A percentile compares a stretch with the other conserved stretches of the same genome.
These are phyloP conservation scores for Malurus elegans DNA, from an alignment of 2,113 vertebrate genomes.

Conservation along the genomic window DNA sequence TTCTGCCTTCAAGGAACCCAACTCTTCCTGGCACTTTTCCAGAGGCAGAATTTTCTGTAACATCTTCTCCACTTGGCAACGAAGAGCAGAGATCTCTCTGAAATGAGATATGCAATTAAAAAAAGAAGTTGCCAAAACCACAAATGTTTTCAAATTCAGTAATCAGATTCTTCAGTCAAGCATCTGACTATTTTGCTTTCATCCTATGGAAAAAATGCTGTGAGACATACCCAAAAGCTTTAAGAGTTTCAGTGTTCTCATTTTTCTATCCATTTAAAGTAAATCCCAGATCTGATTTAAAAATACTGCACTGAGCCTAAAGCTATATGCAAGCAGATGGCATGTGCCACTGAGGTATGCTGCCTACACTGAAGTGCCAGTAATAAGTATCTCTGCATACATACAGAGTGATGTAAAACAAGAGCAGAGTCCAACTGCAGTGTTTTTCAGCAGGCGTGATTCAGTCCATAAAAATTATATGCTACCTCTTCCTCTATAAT, in stretches of 20 bases:
- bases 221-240: background rate
- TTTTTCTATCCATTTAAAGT: background rate
- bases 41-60: conserved; percentile 82
- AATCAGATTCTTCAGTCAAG: background rate
- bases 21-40: conserved; percentile 83
- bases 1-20: conserved; percentile 81
- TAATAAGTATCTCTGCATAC: background rate
- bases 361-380: background rate
- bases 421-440: background rate
- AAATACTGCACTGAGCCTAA: background rate
- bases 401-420: rapidly evolving
- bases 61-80: conserved; percentile 88
- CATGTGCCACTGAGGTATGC: background rate
- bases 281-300: background rate
- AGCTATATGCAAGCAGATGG: background rate
- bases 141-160: background rate
- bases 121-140: background rate
- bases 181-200: background rate
- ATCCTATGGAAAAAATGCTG: background rate
- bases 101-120: background rate
- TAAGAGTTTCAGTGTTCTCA: background rate
- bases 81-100: conserved; percentile 85
- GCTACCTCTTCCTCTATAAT: background rate
- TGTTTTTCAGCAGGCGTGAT: background rate
- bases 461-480: background rate